Evolutionary conservation across 2,888 invertebrate genomes (phyloP).

Genomic region (Catocala fraxini): DNA sequence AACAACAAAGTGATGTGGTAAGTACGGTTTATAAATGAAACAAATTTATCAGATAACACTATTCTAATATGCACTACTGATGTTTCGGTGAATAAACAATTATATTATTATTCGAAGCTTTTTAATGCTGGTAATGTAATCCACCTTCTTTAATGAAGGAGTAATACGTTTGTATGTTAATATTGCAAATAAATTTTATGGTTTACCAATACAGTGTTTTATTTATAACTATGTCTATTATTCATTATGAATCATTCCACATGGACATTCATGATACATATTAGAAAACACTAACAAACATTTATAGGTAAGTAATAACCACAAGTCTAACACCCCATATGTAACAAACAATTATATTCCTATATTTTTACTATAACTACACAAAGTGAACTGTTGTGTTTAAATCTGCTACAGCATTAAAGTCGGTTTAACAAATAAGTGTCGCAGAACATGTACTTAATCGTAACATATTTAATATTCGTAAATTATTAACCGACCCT

Average conservation of each 20-base stretch:
- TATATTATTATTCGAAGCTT: constrained; percentile 30
- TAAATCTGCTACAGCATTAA: background rate
- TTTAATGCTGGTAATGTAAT: constrained; percentile 33
- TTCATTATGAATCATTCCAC: constrained; percentile 13
- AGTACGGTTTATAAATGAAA: constrained; percentile 38
- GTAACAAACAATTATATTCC: constrained; percentile 4
- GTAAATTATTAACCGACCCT: no score
- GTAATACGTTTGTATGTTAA: constrained; percentile 21
- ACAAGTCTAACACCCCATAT: constrained; percentile 11
- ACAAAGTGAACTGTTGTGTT: constrained; percentile 5
- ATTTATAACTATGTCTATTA: constrained; percentile 14
- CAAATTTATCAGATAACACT: constrained; percentile 42
- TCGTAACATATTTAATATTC: no score
- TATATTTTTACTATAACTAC: constrained; percentile 2
- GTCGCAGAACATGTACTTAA: no score
- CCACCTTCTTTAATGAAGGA: constrained; percentile 13
- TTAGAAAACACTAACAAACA: constrained; percentile 1
- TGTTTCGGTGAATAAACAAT: constrained; percentile 39
- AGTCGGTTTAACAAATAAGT: background rate
- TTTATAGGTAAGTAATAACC: background rate
- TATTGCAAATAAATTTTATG: constrained; percentile 38
- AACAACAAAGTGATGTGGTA: constrained; percentile 4
- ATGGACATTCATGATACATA: constrained; percentile 4
- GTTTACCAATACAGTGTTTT: constrained; percentile 28
- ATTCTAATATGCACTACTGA: constrained; percentile 49